phyloP scores from a whole-genome alignment of 1,140 invertebrate species.

The Battus philenor region DNA sequence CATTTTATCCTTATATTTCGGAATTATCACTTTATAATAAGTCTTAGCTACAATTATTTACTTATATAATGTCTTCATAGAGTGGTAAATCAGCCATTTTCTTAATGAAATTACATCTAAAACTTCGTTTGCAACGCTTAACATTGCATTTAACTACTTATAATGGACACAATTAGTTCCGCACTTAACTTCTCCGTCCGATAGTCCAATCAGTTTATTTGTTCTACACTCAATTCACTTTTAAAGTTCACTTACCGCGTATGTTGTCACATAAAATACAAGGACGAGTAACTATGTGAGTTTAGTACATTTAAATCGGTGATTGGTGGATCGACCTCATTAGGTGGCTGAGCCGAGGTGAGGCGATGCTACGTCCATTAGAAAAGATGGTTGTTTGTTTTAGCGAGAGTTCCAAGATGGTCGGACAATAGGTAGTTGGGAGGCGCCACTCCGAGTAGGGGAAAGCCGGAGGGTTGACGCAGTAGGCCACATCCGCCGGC shows the following conservation, averaged over 20 bases:
- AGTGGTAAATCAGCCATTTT: constrained; percentile 5
- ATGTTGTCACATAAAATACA: constrained; percentile 14
- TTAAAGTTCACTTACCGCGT: constrained; percentile 8
- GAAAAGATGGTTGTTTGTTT: constrained; percentile 73
- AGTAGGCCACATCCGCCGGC: constrained; percentile 61
- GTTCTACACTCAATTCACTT: constrained; percentile 15
- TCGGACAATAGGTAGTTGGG: constrained; percentile 69
- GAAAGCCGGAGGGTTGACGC: constrained; percentile 65
- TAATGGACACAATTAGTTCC: constrained; percentile 43
- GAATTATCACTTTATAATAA: constrained; percentile 1
- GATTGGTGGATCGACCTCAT: background rate
- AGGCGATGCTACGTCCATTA: constrained; percentile 50
- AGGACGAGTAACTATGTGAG: constrained; percentile 3
- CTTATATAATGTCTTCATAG: background rate
- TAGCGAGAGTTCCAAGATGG: constrained; percentile 64
- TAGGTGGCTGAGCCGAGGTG: background rate
- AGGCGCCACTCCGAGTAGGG: constrained; percentile 60
- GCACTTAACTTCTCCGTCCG: constrained; percentile 28
- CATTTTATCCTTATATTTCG: background rate
- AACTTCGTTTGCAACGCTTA: constrained; percentile 18
- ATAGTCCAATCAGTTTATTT: constrained; percentile 19
- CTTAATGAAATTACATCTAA: constrained; percentile 24
- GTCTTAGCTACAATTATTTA: constrained; percentile 2
- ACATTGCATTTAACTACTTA: constrained; percentile 11
- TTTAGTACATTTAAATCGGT: background rate